These are phyloP conservation scores for Synanceia verrucosa DNA, from an alignment of 2,797 vertebrate species.

Conservation along the genomic window DNA sequence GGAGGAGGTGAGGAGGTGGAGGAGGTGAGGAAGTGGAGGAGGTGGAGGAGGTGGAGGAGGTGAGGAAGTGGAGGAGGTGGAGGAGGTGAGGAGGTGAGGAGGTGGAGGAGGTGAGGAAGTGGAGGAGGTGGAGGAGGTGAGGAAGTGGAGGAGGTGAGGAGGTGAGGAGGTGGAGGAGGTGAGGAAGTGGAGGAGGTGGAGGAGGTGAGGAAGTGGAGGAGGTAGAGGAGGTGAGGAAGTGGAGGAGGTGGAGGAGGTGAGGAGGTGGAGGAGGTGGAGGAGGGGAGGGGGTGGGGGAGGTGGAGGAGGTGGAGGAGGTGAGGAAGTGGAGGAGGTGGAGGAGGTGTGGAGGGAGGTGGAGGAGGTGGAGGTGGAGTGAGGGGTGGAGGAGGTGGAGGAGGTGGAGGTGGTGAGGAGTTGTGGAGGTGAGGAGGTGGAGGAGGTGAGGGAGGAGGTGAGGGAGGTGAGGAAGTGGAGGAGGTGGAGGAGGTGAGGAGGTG, in stretches of 20 bases:
- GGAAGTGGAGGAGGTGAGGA: not conserved
- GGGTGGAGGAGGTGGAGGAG: not conserved
- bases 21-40: too few relatives aligned
- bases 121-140: too few relatives aligned
- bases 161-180: conserved; percentile 40
- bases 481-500: conserved; percentile 21
- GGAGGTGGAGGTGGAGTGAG: too few relatives aligned
- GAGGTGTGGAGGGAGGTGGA: conserved; percentile 24
- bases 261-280: conserved; percentile 23
- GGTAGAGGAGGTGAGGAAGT: not conserved
- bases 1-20: conserved; percentile 27
- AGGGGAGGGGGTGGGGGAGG: conserved; percentile 35
- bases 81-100: conserved; percentile 29
- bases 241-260: too few relatives aligned
- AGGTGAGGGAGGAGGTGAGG: too few relatives aligned
- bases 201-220: not conserved
- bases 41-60: not conserved
- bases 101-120: too few relatives aligned
- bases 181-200: not conserved
- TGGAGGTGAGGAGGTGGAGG: too few relatives aligned
- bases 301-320: not conserved
- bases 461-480: not conserved
- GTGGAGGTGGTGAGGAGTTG: conserved; percentile 11
- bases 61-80: not conserved
- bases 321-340: not conserved